Conservation (phyloP, 1,140 invertebrate genomes). For the Drosophila parvula region DNA sequence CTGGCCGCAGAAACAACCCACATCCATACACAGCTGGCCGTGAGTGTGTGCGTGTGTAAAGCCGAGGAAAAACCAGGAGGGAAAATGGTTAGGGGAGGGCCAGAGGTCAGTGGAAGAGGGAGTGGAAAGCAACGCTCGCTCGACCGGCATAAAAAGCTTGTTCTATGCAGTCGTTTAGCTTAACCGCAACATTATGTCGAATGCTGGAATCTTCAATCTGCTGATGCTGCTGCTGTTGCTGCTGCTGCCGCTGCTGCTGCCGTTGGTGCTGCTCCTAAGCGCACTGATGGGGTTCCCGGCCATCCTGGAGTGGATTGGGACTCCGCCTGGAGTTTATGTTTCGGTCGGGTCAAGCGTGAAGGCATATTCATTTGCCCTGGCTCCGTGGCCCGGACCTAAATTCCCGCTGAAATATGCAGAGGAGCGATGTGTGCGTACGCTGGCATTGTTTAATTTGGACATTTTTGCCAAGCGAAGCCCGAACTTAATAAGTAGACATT, state of each 20-base stretch:
- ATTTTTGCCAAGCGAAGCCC: conserved; percentile 29
- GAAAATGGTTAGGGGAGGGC: conserved; percentile 10
- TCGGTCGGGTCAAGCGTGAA: conserved; percentile 73
- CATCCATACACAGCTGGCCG: conserved; percentile 39
- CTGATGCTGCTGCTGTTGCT: conserved; percentile 41
- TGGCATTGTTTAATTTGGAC: conserved; percentile 55
- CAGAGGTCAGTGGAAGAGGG: conserved; percentile 43
- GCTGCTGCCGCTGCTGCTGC: conserved; percentile 12
- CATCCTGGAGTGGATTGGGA: conserved; percentile 15
- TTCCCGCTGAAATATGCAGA: conserved; percentile 74
- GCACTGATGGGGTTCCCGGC: conserved; percentile 23
- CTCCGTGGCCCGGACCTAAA: conserved; percentile 38
- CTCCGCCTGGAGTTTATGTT: conserved; percentile 66
- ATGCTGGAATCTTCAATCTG: conserved; percentile 81
- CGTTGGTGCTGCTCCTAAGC: conserved; percentile 36
- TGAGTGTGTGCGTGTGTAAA: conserved; percentile 26
- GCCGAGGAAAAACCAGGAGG: conserved; percentile 1
- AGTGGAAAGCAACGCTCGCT: conserved; percentile 29
- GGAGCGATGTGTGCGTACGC: conserved; percentile 36
- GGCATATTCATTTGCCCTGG: conserved; percentile 66
- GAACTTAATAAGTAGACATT: conserved; percentile 36
- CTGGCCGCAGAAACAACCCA: conserved; percentile 65
- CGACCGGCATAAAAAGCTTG: conserved; percentile 77
- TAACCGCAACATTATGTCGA: conserved; percentile 82
- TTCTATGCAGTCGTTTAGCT: conserved; percentile 81